These are phyloP conservation scores for Laspeyria flexula DNA, from an alignment of 2,888 invertebrate species.

Conservation along the genomic window DNA sequence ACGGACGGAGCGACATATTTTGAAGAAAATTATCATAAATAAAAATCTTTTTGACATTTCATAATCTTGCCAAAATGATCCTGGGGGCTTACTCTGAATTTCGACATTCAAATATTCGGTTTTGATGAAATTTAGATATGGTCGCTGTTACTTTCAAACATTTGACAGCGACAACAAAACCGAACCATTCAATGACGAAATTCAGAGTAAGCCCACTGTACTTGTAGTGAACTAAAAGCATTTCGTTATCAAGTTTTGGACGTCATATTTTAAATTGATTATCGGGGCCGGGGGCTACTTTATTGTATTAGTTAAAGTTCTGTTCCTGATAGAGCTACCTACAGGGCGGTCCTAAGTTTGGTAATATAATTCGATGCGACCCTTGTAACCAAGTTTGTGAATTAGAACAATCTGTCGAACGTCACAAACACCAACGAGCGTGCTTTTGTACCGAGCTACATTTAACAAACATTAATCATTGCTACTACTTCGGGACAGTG, in stretches of 20 bases:
- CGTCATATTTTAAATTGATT: constrained; percentile 50
- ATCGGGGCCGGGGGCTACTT: constrained; percentile 49
- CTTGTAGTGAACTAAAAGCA: neutral
- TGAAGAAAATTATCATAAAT: too few relatives aligned
- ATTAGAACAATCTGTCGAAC: constrained; percentile 65
- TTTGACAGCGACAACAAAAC: too few relatives aligned
- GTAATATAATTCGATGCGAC: constrained; percentile 65
- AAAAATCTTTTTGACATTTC: too few relatives aligned
- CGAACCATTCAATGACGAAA: too few relatives aligned
- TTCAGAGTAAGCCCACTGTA: too few relatives aligned
- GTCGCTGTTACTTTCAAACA: too few relatives aligned
- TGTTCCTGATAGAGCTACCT: constrained; percentile 40
- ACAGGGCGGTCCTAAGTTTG: constrained; percentile 56
- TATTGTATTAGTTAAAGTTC: constrained; percentile 57
- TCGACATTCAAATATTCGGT: too few relatives aligned
- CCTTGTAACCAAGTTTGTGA: constrained; percentile 68
- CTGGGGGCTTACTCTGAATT: too few relatives aligned
- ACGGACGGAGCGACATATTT: too few relatives aligned
- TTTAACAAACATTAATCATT: neutral
- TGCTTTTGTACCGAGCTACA: constrained; percentile 24
- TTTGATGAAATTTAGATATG: too few relatives aligned
- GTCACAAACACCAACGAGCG: constrained; percentile 50
- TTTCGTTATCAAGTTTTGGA: constrained; percentile 8
- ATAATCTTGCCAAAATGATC: too few relatives aligned
- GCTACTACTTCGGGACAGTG: neutral